phyloP scores from a whole-genome alignment of 1,140 invertebrate species.

The Amyelois transitella region DNA sequence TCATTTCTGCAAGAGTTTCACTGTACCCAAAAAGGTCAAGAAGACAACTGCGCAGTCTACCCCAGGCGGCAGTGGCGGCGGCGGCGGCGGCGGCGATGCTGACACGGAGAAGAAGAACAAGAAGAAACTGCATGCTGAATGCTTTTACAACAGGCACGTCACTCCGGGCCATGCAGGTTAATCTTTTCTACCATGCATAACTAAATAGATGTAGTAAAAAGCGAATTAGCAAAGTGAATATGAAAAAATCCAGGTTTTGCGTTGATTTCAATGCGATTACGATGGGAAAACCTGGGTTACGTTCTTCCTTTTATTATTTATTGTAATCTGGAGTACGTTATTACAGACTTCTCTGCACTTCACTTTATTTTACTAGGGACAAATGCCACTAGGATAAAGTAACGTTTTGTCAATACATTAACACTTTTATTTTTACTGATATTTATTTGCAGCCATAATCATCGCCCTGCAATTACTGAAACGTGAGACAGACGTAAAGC shows the following conservation, averaged over 20 bases:
- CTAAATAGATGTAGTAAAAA: not conserved
- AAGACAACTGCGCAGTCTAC: constrained; percentile 29
- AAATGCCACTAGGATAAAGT: too few species aligned
- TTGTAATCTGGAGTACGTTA: too few species aligned
- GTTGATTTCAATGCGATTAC: too few species aligned
- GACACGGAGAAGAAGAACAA: constrained; percentile 49
- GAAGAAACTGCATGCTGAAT: constrained; percentile 52
- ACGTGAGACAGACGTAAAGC: constrained; percentile 49
- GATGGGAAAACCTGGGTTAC: too few species aligned
- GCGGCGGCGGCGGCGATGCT: constrained; percentile 29
- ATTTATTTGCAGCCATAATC: constrained; percentile 45
- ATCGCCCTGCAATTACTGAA: constrained; percentile 57
- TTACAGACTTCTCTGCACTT: too few species aligned
- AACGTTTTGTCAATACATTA: too few species aligned
- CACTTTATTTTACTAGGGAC: too few species aligned
- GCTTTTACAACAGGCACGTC: constrained; percentile 57
- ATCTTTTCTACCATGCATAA: not conserved
- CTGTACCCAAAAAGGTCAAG: constrained; percentile 44
- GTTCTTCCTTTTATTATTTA: too few species aligned
- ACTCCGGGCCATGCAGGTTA: constrained; percentile 61
- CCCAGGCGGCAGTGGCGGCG: not conserved
- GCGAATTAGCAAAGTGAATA: too few species aligned
- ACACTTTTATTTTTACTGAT: too few species aligned
- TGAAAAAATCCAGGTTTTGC: too few species aligned
- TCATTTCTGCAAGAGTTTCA: constrained; percentile 57